phyloP scores from a whole-genome alignment of 1,140 invertebrate species.

The Drosophila bocqueti region DNA sequence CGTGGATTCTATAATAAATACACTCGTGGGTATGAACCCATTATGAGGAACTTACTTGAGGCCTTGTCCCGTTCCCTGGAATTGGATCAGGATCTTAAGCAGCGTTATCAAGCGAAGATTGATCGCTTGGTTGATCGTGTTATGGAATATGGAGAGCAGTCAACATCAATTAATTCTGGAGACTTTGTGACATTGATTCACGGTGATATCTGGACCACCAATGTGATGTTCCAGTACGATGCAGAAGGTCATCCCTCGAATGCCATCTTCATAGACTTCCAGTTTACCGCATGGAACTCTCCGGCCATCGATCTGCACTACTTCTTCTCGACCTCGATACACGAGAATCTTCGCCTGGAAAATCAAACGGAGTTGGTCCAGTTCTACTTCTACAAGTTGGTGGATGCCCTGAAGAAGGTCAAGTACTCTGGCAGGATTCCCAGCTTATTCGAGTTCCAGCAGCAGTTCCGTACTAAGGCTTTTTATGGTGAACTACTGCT shows the following conservation, averaged over 20 bases:
- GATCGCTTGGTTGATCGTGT: constrained; percentile 34
- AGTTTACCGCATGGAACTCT: constrained; percentile 29
- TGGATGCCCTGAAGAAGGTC: constrained; percentile 37
- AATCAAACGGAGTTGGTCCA: constrained; percentile 57
- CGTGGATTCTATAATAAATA: constrained; percentile 62
- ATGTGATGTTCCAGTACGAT: constrained; percentile 88
- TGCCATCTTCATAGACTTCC: constrained; percentile 69
- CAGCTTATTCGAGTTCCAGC: constrained; percentile 60
- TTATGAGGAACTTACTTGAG: constrained; percentile 50
- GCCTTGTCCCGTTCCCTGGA: constrained; percentile 49
- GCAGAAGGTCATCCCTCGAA: constrained; percentile 39
- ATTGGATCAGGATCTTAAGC: constrained; percentile 27
- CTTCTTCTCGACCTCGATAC: constrained; percentile 24
- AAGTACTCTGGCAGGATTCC: constrained; percentile 60
- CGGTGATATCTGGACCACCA: constrained; percentile 89
- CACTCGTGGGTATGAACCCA: constrained; percentile 40
- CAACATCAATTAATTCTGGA: constrained; percentile 64
- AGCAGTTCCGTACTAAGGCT: constrained; percentile 49
- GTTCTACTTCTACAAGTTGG: constrained; percentile 65
- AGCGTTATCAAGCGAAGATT: constrained; percentile 61
- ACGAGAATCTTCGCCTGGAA: constrained; percentile 10
- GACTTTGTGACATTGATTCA: constrained; percentile 87
- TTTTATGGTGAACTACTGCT: constrained; percentile 55
- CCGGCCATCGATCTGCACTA: constrained; percentile 27
- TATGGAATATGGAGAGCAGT: constrained; percentile 58